Conservation (phyloP, 2,113 vertebrate genomes). For the Coptodon rendalli region DNA sequence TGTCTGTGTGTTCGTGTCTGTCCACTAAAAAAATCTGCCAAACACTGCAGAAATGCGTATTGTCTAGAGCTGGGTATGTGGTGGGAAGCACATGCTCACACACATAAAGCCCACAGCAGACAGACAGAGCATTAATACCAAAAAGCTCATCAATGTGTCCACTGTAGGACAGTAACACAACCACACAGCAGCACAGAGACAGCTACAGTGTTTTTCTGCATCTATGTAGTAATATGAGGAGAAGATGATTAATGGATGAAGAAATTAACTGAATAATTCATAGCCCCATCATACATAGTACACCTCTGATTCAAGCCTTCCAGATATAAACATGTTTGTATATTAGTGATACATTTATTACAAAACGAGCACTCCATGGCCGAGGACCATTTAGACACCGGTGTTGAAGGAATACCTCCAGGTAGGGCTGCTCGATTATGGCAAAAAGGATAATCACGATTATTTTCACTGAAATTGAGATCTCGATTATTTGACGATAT, state of each 20-base stretch:
- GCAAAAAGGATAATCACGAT: no score
- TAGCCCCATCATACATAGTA: background rate
- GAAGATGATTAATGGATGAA: background rate
- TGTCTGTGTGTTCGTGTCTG: background rate
- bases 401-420: background rate
- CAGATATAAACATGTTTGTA: background rate
- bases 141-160: background rate
- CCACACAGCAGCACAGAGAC: background rate
- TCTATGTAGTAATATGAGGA: background rate
- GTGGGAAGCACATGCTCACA: background rate
- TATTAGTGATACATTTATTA: background rate
- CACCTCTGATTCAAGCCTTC: background rate
- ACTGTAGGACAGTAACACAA: background rate
- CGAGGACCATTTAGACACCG: background rate
- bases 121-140: background rate
- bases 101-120: background rate
- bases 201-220: background rate
- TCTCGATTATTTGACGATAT: no score
- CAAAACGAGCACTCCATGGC: background rate
- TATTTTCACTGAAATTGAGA: no score
- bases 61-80: conserved; percentile 1
- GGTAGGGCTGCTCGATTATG: no score
- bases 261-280: background rate
- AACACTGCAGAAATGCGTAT: background rate
- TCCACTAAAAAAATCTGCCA: conserved; percentile 4